Percentiles rank a stretch among this genome's conserved stretches.
Conservation (phyloP, 2,888 invertebrate genomes). For the Sarcophaga rosellei region DNA sequence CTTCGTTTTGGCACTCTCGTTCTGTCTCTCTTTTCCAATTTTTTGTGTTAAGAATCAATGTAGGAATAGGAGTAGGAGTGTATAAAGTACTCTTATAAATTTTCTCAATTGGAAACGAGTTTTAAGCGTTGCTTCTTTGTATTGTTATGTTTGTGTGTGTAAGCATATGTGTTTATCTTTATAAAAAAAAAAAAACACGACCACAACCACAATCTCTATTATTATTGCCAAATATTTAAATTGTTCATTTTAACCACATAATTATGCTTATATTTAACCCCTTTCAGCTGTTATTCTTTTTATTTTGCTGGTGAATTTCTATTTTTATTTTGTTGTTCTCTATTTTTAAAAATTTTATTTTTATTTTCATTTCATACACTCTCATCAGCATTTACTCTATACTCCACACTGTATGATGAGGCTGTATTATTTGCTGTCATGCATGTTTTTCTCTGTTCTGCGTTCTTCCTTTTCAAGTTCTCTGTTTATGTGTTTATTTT, state of each 20-base stretch:
- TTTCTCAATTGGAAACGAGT: not conserved
- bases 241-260: conserved; percentile 73
- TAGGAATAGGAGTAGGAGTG: not conserved
- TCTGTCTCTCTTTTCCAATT: no score
- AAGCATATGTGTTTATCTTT: not conserved
- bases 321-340: conserved; percentile 6
- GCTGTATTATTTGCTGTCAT: conserved; percentile 10
- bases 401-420: not conserved
- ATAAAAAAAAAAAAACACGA: not conserved
- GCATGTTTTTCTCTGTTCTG: not conserved
- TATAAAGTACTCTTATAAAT: not conserved
- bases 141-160: not conserved
- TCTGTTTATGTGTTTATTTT: not conserved
- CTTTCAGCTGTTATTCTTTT: conserved; percentile 58
- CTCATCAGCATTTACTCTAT: not conserved
- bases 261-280: conserved; percentile 78
- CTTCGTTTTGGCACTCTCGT: no score
- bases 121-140: conserved; percentile 44
- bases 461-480: not conserved
- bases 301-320: conserved; percentile 26
- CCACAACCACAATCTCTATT: conserved; percentile 25
- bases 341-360: conserved; percentile 15
- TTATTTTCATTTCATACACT: not conserved
- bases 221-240: conserved; percentile 54
- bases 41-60: no score